Conservation (phyloP, 2,113 vertebrate species). For the Aleadryas rufinucha region DNA sequence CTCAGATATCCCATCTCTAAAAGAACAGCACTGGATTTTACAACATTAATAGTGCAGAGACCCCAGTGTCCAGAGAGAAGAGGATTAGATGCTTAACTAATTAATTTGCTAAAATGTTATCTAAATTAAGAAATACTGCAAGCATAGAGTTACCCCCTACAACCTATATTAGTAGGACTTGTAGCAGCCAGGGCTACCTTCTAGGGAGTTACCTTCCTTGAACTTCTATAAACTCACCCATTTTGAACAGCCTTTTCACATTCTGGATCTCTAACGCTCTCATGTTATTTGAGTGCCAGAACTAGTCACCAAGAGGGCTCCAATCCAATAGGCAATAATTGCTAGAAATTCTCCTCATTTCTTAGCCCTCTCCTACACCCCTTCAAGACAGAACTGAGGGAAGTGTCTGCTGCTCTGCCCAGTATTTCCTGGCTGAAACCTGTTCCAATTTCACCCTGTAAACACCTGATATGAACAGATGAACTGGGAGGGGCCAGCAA, state of each 20-base stretch:
- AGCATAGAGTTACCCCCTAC: not conserved
- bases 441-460: slow-evolving; percentile 51
- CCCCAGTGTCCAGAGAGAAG: not conserved
- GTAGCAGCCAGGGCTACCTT: not conserved
- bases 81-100: not conserved
- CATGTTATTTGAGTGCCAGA: not conserved
- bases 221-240: not conserved
- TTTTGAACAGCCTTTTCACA: not conserved
- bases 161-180: not conserved
- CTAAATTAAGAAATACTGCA: not conserved
- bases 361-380: not conserved
- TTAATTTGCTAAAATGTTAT: not conserved
- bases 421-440: slow-evolving; percentile 36
- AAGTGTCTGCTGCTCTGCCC: not conserved
- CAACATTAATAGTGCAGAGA: not conserved
- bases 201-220: not conserved
- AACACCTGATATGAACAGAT: slow-evolving; percentile 73
- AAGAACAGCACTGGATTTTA: not conserved
- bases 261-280: not conserved
- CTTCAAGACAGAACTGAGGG: slow-evolving; percentile 4
- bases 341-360: slow-evolving; percentile 44
- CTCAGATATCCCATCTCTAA: not conserved
- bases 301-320: slow-evolving; percentile 58
- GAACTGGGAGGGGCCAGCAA: slow-evolving; percentile 65
- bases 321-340: slow-evolving; percentile 43